Percentiles rank a stretch among this genome's conserved stretches.
phyloP scores from a whole-genome alignment of 1,140 invertebrate genomes.

The Charaxes varanes region DNA sequence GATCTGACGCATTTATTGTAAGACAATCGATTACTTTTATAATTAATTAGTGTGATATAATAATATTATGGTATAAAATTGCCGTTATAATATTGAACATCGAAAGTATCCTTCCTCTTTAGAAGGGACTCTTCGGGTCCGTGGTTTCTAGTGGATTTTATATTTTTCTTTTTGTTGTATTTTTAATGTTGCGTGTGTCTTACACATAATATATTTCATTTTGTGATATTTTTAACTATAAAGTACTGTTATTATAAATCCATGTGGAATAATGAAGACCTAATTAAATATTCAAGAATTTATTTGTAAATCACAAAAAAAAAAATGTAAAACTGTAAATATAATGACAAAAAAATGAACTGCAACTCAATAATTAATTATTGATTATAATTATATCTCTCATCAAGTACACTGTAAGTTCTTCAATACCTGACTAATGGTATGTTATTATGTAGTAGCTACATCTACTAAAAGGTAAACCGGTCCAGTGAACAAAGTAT shows the following conservation, averaged over 20 bases:
- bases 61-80: slow-evolving; percentile 71
- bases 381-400: slow-evolving; percentile 59
- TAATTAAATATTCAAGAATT: slow-evolving; percentile 74
- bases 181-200: slow-evolving; percentile 74
- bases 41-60: slow-evolving; percentile 73
- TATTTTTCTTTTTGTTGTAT: slow-evolving; percentile 74
- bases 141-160: slow-evolving; percentile 73
- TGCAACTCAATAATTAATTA: slow-evolving; percentile 71
- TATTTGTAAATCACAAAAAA: slow-evolving; percentile 74
- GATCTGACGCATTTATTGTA: slow-evolving; percentile 74
- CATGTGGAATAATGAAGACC: slow-evolving; percentile 71
- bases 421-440: slow-evolving; percentile 62
- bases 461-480: slow-evolving; percentile 66
- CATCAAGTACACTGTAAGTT: slow-evolving; percentile 70
- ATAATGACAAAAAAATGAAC: slow-evolving; percentile 72
- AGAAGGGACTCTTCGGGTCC: slow-evolving; percentile 70
- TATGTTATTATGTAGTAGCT: slow-evolving; percentile 66
- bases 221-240: slow-evolving; percentile 76
- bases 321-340: slow-evolving; percentile 75
- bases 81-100: slow-evolving; percentile 73
- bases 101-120: slow-evolving; percentile 75
- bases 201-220: slow-evolving; percentile 75
- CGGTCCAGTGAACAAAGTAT: slow-evolving; percentile 73
- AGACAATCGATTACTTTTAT: slow-evolving; percentile 73
- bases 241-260: slow-evolving; percentile 73